Evolutionary conservation across 1,140 invertebrate species (phyloP).

Genomic region (Leptonema lineaticorne): DNA sequence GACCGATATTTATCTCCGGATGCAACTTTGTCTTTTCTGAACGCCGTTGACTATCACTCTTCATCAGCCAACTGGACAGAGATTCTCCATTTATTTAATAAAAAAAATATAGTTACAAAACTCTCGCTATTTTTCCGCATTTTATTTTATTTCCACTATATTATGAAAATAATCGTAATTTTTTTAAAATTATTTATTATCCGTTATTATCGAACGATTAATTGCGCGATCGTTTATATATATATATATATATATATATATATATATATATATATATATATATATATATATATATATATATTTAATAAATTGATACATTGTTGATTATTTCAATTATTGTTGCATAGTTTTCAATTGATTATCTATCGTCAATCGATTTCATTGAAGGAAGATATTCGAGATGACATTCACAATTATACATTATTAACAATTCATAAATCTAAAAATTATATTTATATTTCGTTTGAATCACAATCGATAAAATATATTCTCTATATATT

Average conservation of each 20-base stretch:
- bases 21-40: neutral
- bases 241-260: neutral
- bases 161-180: neutral
- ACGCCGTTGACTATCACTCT: slow-evolving; percentile 22
- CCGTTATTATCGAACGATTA: neutral
- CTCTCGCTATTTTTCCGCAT: neutral
- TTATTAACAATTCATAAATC: too few relatives aligned
- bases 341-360: too few relatives aligned
- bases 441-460: too few relatives aligned
- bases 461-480: too few relatives aligned
- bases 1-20: neutral
- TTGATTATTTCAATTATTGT: too few relatives aligned
- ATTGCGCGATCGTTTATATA: neutral
- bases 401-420: too few relatives aligned
- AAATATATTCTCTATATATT: too few relatives aligned
- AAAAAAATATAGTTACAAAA: neutral
- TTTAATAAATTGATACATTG: neutral
- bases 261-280: neutral
- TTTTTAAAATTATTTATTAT: neutral
- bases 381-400: too few relatives aligned
- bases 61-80: slow-evolving; percentile 26
- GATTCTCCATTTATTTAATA: slow-evolving; percentile 33
- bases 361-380: too few relatives aligned
- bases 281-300: neutral
- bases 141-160: neutral